Percentiles rank a stretch among this genome's conserved stretches.
Evolutionary conservation across 2,888 invertebrate genomes (phyloP).

Genomic region (Leptinotarsa peninsularis): DNA sequence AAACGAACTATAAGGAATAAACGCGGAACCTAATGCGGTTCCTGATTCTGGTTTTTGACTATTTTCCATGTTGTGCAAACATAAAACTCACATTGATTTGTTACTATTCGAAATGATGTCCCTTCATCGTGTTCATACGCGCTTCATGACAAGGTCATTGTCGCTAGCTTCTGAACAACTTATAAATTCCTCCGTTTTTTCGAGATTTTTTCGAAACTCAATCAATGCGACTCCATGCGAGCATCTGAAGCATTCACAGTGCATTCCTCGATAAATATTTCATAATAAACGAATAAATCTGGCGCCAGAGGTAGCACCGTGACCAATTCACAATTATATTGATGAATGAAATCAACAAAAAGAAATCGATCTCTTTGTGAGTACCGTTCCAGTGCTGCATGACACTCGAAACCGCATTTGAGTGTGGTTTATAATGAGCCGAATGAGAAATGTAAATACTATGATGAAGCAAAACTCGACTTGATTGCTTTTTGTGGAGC

Average conservation of each 20-base stretch:
- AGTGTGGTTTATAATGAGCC: slow-evolving; percentile 40
- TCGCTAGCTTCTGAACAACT: no score
- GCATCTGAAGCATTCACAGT: not conserved
- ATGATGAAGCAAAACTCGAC: slow-evolving; percentile 58
- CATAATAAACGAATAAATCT: slow-evolving; percentile 24
- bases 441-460: slow-evolving; percentile 56
- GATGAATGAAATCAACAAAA: slow-evolving; percentile 53
- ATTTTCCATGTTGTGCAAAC: no score
- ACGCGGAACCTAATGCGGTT: no score
- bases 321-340: slow-evolving; percentile 53
- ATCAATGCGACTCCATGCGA: not conserved
- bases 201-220: not conserved
- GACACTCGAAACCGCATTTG: slow-evolving; percentile 27
- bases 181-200: no score
- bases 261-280: not conserved
- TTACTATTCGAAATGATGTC: no score
- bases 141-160: no score
- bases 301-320: slow-evolving; percentile 55
- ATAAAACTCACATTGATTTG: no score
- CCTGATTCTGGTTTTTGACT: no score
- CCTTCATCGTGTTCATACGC: no score
- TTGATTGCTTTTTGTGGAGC: slow-evolving; percentile 54
- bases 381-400: slow-evolving; percentile 29
- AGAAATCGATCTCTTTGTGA: slow-evolving; percentile 43
- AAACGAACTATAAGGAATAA: no score